Evolutionary conservation across 2,797 vertebrate species (phyloP).

Genomic region (Orestias chungarensis): DNA sequence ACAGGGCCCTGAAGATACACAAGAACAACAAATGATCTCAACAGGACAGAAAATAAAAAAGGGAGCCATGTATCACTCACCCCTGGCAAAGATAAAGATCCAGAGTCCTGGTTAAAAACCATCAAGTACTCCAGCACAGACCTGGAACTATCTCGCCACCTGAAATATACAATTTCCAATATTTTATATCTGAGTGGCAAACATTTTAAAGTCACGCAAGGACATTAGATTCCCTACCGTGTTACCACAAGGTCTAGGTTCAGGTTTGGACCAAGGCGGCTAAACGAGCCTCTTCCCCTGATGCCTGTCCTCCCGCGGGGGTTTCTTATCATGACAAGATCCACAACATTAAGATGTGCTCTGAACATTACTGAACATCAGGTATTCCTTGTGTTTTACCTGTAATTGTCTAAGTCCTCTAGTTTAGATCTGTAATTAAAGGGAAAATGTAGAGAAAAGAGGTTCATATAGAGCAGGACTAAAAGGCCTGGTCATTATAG

Average conservation of each 20-base stretch:
- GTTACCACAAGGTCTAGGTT: constrained; percentile 86
- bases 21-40: neutral
- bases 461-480: neutral
- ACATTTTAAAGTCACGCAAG: neutral
- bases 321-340: constrained; percentile 70
- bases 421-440: constrained; percentile 55
- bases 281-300: constrained; percentile 83
- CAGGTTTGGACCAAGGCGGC: constrained; percentile 86
- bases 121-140: constrained; percentile 87
- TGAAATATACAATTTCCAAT: constrained; percentile 46
- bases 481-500: neutral
- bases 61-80: constrained; percentile 74
- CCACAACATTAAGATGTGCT: constrained; percentile 20
- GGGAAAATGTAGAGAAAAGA: constrained; percentile 15
- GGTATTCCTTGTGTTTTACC: constrained; percentile 47
- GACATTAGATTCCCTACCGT: constrained; percentile 75
- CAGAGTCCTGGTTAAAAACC: constrained; percentile 64
- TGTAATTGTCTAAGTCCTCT: constrained; percentile 58
- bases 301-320: constrained; percentile 89
- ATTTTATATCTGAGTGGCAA: neutral
- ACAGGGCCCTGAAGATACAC: constrained; percentile 78
- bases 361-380: constrained; percentile 10
- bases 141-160: constrained; percentile 81
- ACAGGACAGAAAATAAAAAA: neutral
- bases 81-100: constrained; percentile 83